These are phyloP conservation scores for Phaonia tiefii DNA, from an alignment of 2,888 invertebrate genomes.

Conservation along the genomic window DNA sequence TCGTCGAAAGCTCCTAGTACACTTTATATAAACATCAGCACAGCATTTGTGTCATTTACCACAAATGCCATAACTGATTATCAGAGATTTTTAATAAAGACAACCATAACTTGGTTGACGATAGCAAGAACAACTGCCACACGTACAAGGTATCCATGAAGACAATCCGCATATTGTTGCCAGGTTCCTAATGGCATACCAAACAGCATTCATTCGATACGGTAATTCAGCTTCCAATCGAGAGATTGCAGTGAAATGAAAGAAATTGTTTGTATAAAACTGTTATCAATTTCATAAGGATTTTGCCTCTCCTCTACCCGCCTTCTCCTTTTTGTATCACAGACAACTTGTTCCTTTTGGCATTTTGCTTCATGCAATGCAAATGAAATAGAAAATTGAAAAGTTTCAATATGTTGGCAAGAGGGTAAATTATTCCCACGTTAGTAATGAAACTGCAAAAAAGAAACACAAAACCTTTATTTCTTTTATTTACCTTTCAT, in stretches of 20 bases:
- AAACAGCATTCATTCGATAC: no score
- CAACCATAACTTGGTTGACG: neutral
- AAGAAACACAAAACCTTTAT: neutral
- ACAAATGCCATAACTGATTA: neutral
- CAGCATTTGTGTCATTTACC: neutral
- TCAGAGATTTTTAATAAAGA: neutral
- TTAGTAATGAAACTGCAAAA: neutral
- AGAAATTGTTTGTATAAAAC: neutral
- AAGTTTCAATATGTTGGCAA: neutral
- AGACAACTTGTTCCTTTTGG: neutral
- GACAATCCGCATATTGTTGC: neutral
- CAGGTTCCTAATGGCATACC: no score
- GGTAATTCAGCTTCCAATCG: neutral
- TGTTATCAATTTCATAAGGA: neutral
- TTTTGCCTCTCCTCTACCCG: neutral
- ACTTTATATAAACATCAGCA: neutral
- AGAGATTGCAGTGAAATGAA: neutral
- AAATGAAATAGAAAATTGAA: constrained; percentile 40
- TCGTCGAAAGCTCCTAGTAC: neutral
- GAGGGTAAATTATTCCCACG: no score
- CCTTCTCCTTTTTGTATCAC: neutral
- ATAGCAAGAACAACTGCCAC: neutral
- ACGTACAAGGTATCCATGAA: neutral
- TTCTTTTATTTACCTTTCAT: neutral
- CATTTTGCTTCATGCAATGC: constrained; percentile 14